These are phyloP conservation scores for Oscheius sp. DNA, from an alignment of 1,140 invertebrate species.

Conservation along the genomic window DNA sequence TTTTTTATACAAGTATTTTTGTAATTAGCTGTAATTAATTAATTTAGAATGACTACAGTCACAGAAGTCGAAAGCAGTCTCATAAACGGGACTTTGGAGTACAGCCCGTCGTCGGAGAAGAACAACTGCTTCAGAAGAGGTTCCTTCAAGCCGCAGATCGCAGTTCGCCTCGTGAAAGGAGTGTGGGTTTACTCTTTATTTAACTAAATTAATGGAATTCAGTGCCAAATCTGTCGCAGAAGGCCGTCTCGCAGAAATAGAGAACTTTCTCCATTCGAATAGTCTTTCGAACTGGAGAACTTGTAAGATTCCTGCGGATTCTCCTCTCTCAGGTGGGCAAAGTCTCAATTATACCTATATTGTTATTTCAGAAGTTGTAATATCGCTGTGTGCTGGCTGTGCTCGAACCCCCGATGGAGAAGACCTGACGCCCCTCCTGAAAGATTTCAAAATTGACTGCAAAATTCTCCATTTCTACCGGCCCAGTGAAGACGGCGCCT, in stretches of 20 bases:
- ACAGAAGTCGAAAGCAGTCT: too few relatives aligned
- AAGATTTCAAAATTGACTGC: constrained; percentile 3
- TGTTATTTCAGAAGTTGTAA: background rate
- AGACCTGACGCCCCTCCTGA: constrained; percentile 16
- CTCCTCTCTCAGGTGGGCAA: background rate
- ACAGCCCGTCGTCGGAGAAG: too few relatives aligned
- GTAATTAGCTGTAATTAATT: too few relatives aligned
- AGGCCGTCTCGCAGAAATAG: background rate
- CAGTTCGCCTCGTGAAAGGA: background rate
- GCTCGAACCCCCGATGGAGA: background rate
- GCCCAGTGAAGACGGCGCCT: constrained; percentile 39
- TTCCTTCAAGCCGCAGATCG: background rate
- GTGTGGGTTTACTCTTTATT: background rate
- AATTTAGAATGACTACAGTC: too few relatives aligned
- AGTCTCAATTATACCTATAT: background rate
- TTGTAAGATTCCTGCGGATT: background rate
- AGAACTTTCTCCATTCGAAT: background rate
- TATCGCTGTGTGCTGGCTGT: background rate
- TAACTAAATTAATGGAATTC: background rate
- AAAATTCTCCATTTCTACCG: constrained; percentile 36
- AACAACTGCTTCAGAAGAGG: too few relatives aligned
- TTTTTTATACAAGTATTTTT: too few relatives aligned
- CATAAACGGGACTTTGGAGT: too few relatives aligned
- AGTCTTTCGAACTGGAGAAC: background rate
- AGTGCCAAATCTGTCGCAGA: background rate